Evolutionary conservation across 2,113 vertebrate species (phyloP).

Genomic region (Tragulus kanchil): DNA sequence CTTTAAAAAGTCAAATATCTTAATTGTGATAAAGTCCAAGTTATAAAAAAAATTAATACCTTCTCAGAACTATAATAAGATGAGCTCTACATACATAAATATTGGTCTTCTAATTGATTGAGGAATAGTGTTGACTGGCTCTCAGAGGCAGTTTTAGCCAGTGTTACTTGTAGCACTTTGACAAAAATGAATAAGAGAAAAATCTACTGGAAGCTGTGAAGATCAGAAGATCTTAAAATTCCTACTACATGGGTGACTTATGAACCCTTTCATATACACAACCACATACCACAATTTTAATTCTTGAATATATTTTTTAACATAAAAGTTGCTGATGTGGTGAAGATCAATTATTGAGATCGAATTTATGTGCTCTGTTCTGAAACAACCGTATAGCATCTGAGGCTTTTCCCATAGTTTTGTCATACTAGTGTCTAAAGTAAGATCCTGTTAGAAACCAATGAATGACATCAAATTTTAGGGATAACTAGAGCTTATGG

Average conservation of each 20-base stretch:
- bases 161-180: not conserved
- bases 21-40: not conserved
- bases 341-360: not conserved
- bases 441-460: not conserved
- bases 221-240: not conserved
- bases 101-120: not conserved
- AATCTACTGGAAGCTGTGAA: not conserved
- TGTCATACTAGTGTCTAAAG: not conserved
- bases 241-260: not conserved
- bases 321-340: not conserved
- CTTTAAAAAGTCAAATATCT: not conserved
- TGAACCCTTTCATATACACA: not conserved
- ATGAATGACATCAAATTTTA: constrained; percentile 32
- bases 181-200: not conserved
- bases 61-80: not conserved
- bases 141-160: not conserved
- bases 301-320: not conserved
- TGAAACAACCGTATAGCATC: not conserved
- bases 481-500: constrained; percentile 32
- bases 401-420: not conserved
- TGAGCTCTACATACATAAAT: not conserved
- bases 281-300: not conserved
- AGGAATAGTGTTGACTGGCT: not conserved
- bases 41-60: not conserved
- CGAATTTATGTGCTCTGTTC: not conserved